Percentiles rank a stretch among this genome's conserved stretches.
phyloP scores from a whole-genome alignment of 2,797 vertebrate species.

The Staurois parvus region DNA sequence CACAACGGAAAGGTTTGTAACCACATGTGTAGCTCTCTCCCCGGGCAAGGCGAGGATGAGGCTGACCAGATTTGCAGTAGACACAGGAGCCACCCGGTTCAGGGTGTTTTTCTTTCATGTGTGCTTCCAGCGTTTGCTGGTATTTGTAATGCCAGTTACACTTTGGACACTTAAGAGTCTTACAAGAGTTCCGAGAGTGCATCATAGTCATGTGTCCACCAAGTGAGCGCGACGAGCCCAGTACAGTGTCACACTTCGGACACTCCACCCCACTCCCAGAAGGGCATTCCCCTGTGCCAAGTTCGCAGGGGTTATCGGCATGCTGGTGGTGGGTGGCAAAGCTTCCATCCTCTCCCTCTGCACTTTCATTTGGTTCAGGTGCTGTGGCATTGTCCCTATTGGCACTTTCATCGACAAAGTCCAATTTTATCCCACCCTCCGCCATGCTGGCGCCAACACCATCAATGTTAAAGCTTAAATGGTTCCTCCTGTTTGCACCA shows the following conservation, averaged over 20 bases:
- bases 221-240: conserved; percentile 95
- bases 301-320: conserved; percentile 88
- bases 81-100: conserved; percentile 93
- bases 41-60: conserved; percentile 94
- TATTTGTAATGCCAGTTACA: conserved; percentile 99
- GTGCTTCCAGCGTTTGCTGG: conserved; percentile 99
- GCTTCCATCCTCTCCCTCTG: conserved; percentile 94
- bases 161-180: conserved; percentile 99
- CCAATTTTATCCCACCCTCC: conserved; percentile 91
- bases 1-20: conserved; percentile 98
- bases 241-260: conserved; percentile 97
- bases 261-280: conserved; percentile 95
- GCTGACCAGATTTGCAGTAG: conserved; percentile 96
- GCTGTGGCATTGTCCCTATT: conserved; percentile 99
- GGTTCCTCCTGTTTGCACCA: conserved; percentile 90
- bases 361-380: conserved; percentile 99
- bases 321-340: conserved; percentile 88
- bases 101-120: conserved; percentile 99
- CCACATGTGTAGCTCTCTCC: conserved; percentile 99
- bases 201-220: conserved; percentile 99
- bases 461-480: conserved; percentile 99
- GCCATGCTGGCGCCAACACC: conserved; percentile 79
- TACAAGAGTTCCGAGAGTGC: conserved; percentile 99
- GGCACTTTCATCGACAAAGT: conserved; percentile 97
- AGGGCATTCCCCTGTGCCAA: conserved; percentile 90